Evolutionary conservation across 2,888 invertebrate species (phyloP).

Genomic region (Thecophora atra): DNA sequence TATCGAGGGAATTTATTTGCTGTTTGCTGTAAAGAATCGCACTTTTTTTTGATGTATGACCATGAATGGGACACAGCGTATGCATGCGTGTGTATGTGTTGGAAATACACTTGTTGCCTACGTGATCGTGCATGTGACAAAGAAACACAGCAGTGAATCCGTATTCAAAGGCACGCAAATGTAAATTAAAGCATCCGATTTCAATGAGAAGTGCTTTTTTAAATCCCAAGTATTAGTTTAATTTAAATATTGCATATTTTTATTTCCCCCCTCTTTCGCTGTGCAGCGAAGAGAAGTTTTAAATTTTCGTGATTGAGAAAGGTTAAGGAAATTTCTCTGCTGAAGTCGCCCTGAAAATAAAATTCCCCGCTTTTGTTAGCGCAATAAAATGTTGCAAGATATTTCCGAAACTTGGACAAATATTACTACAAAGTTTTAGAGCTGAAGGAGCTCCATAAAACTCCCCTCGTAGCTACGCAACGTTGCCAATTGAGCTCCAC

Average conservation of each 20-base stretch:
- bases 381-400: conserved; percentile 11
- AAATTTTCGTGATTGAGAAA: too few relatives aligned
- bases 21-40: neutral
- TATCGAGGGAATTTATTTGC: neutral
- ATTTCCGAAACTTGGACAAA: conserved; percentile 6
- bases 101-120: neutral
- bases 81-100: conserved; percentile 3
- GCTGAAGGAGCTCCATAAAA: neutral
- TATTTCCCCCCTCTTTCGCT: too few relatives aligned
- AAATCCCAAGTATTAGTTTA: too few relatives aligned
- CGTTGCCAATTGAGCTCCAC: neutral
- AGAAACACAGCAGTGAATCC: neutral
- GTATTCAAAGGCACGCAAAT: neutral
- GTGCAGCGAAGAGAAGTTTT: too few relatives aligned
- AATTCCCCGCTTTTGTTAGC: neutral
- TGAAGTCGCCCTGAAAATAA: neutral
- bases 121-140: neutral
- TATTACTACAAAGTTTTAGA: neutral
- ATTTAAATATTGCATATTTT: too few relatives aligned
- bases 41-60: conserved; percentile 5
- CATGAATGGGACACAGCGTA: neutral
- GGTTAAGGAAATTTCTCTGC: too few relatives aligned
- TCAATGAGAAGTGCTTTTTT: too few relatives aligned
- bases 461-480: neutral
- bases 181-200: neutral